Evolutionary conservation across 2,888 invertebrate genomes (phyloP), one percentile per base, ranked within the genome.

Genomic region (Callimorpha dominula): DNA sequence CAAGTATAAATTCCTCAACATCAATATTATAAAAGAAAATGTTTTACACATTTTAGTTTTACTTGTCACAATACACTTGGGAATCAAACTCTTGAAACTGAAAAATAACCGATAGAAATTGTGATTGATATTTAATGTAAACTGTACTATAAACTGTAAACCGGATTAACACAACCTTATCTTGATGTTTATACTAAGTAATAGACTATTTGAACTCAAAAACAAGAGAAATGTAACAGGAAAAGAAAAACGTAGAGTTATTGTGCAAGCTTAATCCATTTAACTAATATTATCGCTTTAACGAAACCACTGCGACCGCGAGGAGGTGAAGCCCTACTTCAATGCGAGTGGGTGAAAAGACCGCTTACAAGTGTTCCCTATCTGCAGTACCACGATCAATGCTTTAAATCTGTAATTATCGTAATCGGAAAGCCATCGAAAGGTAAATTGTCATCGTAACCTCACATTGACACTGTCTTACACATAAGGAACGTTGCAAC

Each of bases 211-310:
- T 8, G 31, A 15, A 63, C 8, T 63, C 6, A 31, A 42, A 40
- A 64, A 63, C 63, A 42, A 31, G 6, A 17, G 15, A 17, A 49
- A 68, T 9, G 4, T 31, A 68, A 40, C 17, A 67, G 9, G 57
- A 46, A 50, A 8, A 50, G 65, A 54, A 54, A 65, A 17, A 66
- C 66, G 6, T 43, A 54, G 15, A 46, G 72, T 43, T 72, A 66
- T 66, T 52, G 85, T 81, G 85, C 85, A 79, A 80, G 83, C 81
- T 83, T 92, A 94, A 94, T 94, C 94, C 92, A 87, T 87, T 94
- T 94, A 94, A 88, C 80, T 83, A 91, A 91, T 92, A 91, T 89
- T 90, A 93, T 91, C 89, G 91, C 88, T 90, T 91, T 91, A 92
- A 83, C 86, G 79, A 86, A 86, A 83, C 83, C 79, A 81, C 68